Evolutionary conservation across 2,888 invertebrate genomes (phyloP).

Genomic region (Marasmarcha lunaedactyla): DNA sequence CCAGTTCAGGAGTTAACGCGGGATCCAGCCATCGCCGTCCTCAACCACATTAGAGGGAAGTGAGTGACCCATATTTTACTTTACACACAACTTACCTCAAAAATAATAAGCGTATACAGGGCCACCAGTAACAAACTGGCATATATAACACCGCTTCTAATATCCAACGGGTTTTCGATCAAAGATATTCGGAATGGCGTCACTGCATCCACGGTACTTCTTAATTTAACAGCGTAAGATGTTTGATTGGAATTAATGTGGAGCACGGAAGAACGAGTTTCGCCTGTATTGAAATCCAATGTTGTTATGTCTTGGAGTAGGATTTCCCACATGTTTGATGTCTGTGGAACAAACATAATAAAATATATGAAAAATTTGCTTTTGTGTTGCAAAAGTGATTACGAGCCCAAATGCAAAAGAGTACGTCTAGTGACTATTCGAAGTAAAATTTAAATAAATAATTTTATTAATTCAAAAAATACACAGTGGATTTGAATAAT

Average conservation of each 20-base stretch:
- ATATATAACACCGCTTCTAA: conserved; percentile 73
- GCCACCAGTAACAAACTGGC: conserved; percentile 75
- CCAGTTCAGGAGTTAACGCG: no score
- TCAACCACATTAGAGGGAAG: no score
- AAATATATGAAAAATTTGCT: no score
- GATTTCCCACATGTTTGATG: conserved; percentile 70
- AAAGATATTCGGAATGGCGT: conserved; percentile 53
- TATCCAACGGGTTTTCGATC: conserved; percentile 71
- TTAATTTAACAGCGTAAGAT: conserved; percentile 26
- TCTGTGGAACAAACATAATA: conserved; percentile 22
- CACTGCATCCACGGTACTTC: conserved; percentile 24
- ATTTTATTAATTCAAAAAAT: no score
- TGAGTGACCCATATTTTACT: no score
- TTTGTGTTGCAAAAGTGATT: no score
- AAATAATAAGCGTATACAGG: conserved; percentile 81
- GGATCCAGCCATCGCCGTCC: no score
- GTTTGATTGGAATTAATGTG: conserved; percentile 21
- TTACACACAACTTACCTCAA: conserved; percentile 71
- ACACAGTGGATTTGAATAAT: no score
- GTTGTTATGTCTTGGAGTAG: conserved; percentile 68
- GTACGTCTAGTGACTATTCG: no score
- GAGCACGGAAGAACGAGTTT: conserved; percentile 47
- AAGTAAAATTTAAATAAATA: no score
- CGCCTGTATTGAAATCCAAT: conserved; percentile 68
- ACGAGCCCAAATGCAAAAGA: no score